Conservation (phyloP, 2,888 invertebrate species). For the Drosophila robusta region DNA sequence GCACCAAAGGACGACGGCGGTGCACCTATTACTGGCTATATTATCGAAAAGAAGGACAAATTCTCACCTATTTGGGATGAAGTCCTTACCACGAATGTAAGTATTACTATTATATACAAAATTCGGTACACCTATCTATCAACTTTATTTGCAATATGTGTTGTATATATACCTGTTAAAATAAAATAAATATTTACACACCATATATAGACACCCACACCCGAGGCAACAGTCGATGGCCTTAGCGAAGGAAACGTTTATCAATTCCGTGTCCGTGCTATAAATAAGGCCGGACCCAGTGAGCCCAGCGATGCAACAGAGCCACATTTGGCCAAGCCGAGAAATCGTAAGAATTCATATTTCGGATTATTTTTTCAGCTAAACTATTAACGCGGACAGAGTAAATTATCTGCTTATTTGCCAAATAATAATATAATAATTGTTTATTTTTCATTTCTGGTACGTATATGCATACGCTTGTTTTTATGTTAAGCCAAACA, state of each 20-base stretch:
- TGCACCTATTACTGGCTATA: slow-evolving; percentile 98
- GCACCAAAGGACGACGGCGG: slow-evolving; percentile 98
- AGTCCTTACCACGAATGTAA: slow-evolving; percentile 90
- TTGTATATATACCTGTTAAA: neutral
- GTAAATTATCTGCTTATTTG: slow-evolving; percentile 9
- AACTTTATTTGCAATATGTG: neutral
- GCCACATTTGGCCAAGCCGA: slow-evolving; percentile 94
- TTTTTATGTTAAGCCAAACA: slow-evolving; percentile 64
- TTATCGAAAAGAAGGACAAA: slow-evolving; percentile 95
- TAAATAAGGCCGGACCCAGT: slow-evolving; percentile 97
- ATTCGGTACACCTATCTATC: neutral
- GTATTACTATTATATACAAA: slow-evolving; percentile 7
- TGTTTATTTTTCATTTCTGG: slow-evolving; percentile 12
- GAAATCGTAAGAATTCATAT: slow-evolving; percentile 89
- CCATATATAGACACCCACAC: slow-evolving; percentile 88
- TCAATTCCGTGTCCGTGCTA: slow-evolving; percentile 97
- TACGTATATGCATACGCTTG: slow-evolving; percentile 18
- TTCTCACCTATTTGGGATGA: slow-evolving; percentile 95
- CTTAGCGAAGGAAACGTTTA: slow-evolving; percentile 96
- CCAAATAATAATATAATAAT: slow-evolving; percentile 3
- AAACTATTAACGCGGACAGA: neutral
- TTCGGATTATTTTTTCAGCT: neutral
- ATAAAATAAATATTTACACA: neutral
- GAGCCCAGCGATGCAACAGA: slow-evolving; percentile 96
- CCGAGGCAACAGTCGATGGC: slow-evolving; percentile 93